A percentile compares a stretch with the other conserved stretches of the same genome.
Conservation (phyloP, 2,113 vertebrate genomes). For the Larimichthys crocea region DNA sequence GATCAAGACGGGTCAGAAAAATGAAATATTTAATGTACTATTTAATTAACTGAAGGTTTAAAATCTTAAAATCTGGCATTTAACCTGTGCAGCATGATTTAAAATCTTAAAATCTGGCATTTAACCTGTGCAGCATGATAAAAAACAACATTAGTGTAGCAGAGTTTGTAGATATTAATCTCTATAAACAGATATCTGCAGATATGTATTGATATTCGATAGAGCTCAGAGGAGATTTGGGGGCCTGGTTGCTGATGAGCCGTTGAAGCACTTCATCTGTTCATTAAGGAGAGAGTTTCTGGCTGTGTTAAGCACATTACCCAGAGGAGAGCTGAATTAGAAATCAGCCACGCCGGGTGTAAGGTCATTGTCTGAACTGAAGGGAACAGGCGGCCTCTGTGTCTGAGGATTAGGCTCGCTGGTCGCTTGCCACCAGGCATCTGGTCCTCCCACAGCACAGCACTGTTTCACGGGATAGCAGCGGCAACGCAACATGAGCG, state of each 20-base stretch:
- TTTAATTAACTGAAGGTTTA: background rate
- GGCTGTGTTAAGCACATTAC: constrained; percentile 62
- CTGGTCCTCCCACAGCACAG: constrained; percentile 74
- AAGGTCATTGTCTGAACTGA: constrained; percentile 82
- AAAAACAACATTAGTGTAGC: background rate
- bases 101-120: background rate
- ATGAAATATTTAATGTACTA: background rate
- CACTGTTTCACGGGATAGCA: constrained; percentile 74
- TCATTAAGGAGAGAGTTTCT: constrained; percentile 25
- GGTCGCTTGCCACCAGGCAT: constrained; percentile 71
- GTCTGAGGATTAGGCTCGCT: constrained; percentile 78
- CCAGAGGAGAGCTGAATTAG: constrained; percentile 79
- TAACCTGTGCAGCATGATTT: background rate
- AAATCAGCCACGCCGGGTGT: constrained; percentile 84
- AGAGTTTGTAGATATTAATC: background rate
- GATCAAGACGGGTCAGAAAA: background rate
- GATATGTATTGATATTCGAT: background rate
- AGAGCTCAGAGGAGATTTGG: background rate
- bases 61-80: background rate
- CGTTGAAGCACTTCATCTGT: background rate
- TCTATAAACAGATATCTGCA: background rate
- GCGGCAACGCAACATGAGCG: constrained; percentile 78
- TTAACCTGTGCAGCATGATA: background rate
- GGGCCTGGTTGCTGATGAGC: background rate
- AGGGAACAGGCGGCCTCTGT: constrained; percentile 72